Evolutionary conservation across 2,113 vertebrate species (phyloP), one percentile per base, ranked within the genome.

Genomic region (Eurystomus gularis): DNA sequence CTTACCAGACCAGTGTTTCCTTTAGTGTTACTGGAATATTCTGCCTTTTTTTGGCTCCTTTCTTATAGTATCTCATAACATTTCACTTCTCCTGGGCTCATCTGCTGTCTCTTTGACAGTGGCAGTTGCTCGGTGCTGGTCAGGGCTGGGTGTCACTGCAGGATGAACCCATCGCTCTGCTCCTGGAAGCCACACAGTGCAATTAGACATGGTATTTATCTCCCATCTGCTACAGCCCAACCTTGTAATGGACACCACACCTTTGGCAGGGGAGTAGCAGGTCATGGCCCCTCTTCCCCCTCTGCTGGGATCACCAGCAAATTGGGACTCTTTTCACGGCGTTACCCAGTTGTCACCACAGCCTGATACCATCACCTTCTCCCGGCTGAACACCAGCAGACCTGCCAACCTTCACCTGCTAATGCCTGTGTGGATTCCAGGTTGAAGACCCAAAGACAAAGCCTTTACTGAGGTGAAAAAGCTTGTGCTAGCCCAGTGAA

Each of bases 1-100:
- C 75, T 96, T 83, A 71, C 90, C 42, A 85, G 40, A 44, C 9
- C 25, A 51, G 52, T 46, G 60, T 94, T 97, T 95, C 82, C n/a
- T 15, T 57, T 70, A 68, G 19, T 46, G n/a, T 71, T 42, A 49
- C 10, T 55, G 17, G 57, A 68, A 82, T 61, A 82, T 69, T 82
- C 52, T 86, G 35, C 42, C 61, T 78, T 93, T 78, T 93, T 93
- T 86, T 51, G 71, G 35, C 48, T 83, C 35, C 40, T 88, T 77
- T 62, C 1, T 3, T 58, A 19, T 28, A 91, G 77, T 71, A 39
- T 71, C 25, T 78, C 42, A 16, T 14, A n/a, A 29, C 17, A 11
- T 54, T 86, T 83, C 61, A 40, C 37, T 72, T 86, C 70, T 86
- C 51, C 44, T 83, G 71, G 40, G 23, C 54, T 92, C 62, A 13